Conservation (phyloP, 2,113 vertebrate species). For the Cercopithecus mona region DNA sequence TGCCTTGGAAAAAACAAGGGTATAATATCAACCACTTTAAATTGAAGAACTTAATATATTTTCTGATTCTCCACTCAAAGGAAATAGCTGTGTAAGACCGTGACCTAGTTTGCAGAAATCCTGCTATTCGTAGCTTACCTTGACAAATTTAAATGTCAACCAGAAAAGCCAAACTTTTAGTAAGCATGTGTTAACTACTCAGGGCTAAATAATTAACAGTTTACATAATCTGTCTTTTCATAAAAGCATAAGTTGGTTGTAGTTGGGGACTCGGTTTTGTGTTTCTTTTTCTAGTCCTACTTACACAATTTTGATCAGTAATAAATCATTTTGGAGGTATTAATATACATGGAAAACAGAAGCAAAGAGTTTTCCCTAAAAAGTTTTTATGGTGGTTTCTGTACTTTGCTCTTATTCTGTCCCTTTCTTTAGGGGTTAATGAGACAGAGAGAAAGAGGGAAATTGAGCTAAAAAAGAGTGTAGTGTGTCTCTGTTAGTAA, state of each 20-base stretch:
- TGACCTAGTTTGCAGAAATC: slow-evolving; percentile 44
- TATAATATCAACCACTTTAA: background rate
- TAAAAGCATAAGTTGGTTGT: background rate
- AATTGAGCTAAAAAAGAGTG: background rate
- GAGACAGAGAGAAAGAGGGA: background rate
- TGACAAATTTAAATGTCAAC: slow-evolving; percentile 68
- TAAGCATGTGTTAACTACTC: slow-evolving; percentile 35
- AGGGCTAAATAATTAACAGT: slow-evolving; percentile 40
- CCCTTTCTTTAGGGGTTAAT: background rate
- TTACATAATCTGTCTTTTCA: slow-evolving; percentile 15
- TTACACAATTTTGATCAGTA: slow-evolving; percentile 15
- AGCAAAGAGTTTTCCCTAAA: background rate
- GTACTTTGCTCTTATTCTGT: background rate
- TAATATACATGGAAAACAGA: background rate
- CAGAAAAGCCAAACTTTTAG: slow-evolving; percentile 67
- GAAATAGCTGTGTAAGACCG: slow-evolving; percentile 21
- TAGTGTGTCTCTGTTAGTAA: background rate
- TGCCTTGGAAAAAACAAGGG: background rate
- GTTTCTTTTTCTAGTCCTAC: slow-evolving; percentile 6
- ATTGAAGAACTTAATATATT: slow-evolving; percentile 35
- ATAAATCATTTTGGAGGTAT: slow-evolving; percentile 3
- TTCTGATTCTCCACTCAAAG: slow-evolving; percentile 18
- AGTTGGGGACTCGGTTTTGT: background rate
- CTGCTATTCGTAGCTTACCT: slow-evolving; percentile 45
- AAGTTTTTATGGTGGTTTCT: background rate